Conservation (phyloP, 2,797 vertebrate species). For the Cuniculus paca region DNA sequence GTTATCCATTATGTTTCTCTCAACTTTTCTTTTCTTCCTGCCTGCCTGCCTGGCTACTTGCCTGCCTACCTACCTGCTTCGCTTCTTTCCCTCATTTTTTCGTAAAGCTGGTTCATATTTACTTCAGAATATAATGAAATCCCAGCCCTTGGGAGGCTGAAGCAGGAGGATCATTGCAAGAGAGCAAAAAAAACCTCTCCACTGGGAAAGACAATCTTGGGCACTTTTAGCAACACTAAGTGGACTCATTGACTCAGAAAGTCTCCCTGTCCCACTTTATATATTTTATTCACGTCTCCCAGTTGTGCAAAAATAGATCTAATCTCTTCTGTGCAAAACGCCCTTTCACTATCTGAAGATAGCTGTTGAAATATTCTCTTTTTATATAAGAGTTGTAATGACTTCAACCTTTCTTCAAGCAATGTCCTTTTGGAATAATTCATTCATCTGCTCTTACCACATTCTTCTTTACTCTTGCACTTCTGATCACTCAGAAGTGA, state of each 20-base stretch:
- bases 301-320: constrained; percentile 16
- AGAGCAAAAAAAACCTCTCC: constrained; percentile 33
- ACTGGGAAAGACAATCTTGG: neutral
- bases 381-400: neutral
- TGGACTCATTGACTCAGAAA: constrained; percentile 30
- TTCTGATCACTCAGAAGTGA: neutral
- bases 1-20: neutral
- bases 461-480: neutral
- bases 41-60: neutral
- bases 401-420: neutral
- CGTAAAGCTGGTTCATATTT: constrained; percentile 48
- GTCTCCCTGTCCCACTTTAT: neutral
- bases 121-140: constrained; percentile 51
- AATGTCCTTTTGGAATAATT: neutral
- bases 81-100: neutral
- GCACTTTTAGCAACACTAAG: neutral
- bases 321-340: constrained; percentile 23
- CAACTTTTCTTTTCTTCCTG: neutral
- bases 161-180: no score
- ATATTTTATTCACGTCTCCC: neutral
- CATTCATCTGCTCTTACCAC: neutral
- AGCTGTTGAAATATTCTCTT: neutral
- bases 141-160: no score
- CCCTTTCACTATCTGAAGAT: neutral
- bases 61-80: neutral